These are phyloP conservation scores for Alouatta palliata DNA, from an alignment of 2,113 vertebrate genomes.

Conservation along the genomic window DNA sequence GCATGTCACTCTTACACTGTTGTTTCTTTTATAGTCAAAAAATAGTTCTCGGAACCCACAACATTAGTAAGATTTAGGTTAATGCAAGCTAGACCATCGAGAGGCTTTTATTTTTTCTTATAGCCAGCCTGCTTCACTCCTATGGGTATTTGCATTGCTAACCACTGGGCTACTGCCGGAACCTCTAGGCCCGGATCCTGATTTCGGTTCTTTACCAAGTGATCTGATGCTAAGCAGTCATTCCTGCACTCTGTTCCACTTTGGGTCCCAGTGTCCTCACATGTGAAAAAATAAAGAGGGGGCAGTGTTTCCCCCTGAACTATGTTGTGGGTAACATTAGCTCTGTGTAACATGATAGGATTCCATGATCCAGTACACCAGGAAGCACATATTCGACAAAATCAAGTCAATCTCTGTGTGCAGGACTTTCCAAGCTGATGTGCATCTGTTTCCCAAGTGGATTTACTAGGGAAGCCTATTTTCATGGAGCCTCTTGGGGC, in stretches of 20 bases:
- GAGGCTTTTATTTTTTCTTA: not conserved
- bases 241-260: not conserved
- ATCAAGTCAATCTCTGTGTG: not conserved
- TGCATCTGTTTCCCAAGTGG: not conserved
- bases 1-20: not conserved
- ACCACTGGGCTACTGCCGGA: too few species aligned
- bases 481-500: not conserved
- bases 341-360: not conserved
- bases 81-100: not conserved
- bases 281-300: not conserved
- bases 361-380: not conserved
- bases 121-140: not conserved
- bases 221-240: not conserved
- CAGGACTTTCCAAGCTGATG: not conserved
- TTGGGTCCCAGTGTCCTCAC: not conserved
- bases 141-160: not conserved
- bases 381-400: not conserved
- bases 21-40: not conserved
- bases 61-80: not conserved
- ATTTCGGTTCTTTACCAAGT: not conserved
- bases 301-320: not conserved
- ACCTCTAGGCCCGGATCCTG: too few species aligned
- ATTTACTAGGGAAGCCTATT: not conserved
- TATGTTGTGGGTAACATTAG: not conserved
- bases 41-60: not conserved